Base-by-base conservation (phyloP, 2,113 vertebrate genomes). In the Podarcis cretensis region DNA sequence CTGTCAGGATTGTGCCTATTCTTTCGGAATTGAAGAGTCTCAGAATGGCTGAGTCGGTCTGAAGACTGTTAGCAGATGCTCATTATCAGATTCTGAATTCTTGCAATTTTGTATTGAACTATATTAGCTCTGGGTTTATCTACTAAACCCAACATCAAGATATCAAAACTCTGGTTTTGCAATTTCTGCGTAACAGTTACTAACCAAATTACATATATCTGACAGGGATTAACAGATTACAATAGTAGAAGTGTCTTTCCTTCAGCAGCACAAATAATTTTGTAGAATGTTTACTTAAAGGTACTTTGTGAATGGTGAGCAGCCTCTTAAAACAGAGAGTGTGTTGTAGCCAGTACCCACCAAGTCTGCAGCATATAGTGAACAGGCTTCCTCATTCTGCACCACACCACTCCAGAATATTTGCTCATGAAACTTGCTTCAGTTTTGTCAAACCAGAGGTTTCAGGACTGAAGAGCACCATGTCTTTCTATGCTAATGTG, bases 381-480 rank as follows among this genome's bases (percentile, higher is more conserved):
- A 0, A 75, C 86, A 94, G 43, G 13, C 48, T 75, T 35, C 68
- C 0, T 87, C 43, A 25, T 69, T 69, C 37, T 68, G 25, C 8
- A 63, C 48, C 48, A 74, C 37, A 9, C 25, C 6, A 73, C n/a
- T 84, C 32, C 59, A 59, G 81, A 25, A 73, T 0, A 57, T 37
- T 14, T 30, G 25, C 3, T 43, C 57, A 0, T n/a, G 74, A 37
- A 25, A 7, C 35, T 82, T 83, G 73, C 65, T 79, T 8, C 35
- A 30, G 7, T 89, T 9, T 85, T 16, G 88, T 91, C 77, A 40
- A 85, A 83, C 48, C 68, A 65, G 40, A 68, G 14, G 18, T 85
- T 87, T 92, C 87, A 88, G 82, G 85, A 80, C 14, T 57, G 78
- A n/a, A 25, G 5, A 57, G 54, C 84, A 83, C 2, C 57, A 10